phyloP scores from a whole-genome alignment of 2,797 vertebrate species.

The Perodicticus potto region DNA sequence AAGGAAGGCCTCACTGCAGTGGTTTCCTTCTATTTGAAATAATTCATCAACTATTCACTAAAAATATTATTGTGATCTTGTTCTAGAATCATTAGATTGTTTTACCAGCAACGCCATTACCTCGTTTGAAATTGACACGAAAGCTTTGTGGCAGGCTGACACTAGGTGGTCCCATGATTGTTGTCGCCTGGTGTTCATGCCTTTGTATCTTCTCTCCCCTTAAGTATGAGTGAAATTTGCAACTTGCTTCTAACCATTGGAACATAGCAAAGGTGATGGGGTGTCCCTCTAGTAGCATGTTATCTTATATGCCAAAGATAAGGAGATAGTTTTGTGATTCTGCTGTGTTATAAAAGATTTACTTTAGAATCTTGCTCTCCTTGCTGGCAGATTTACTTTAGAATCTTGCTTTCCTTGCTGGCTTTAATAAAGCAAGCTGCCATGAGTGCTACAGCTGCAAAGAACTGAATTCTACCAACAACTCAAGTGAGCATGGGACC shows the following conservation, averaged over 20 bases:
- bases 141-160: background rate
- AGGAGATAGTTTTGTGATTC: background rate
- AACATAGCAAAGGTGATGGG: background rate
- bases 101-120: background rate
- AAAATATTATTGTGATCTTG: conserved; percentile 14
- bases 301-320: background rate
- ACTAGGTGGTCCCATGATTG: background rate
- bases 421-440: background rate
- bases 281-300: background rate
- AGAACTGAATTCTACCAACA: background rate
- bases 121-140: conserved; percentile 16
- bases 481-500: background rate
- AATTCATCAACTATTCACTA: background rate
- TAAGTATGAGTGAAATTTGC: background rate
- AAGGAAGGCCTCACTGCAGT: background rate
- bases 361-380: background rate
- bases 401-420: background rate
- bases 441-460: background rate
- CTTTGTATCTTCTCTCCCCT: background rate
- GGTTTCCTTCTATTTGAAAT: background rate
- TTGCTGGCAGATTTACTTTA: background rate
- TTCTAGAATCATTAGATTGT: background rate
- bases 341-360: background rate
- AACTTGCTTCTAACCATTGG: background rate
- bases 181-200: background rate